Conservation (phyloP, 1,140 invertebrate genomes). For the Philaenus spumarius region DNA sequence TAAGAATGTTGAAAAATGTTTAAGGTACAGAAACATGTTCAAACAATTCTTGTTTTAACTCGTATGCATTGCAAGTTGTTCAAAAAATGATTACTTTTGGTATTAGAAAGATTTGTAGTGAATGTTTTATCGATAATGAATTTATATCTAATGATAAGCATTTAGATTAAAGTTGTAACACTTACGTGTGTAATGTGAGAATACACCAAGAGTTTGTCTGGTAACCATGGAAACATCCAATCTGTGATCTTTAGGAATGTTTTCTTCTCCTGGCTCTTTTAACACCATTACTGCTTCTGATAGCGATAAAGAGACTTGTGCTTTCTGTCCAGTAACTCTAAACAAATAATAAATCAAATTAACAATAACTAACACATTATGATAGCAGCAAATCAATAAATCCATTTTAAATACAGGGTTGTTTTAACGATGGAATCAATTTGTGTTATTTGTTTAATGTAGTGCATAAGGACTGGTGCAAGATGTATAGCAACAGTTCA, state of each 20-base stretch:
- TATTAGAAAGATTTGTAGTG: conserved; percentile 6
- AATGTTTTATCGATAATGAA: neutral
- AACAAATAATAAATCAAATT: conserved; percentile 16
- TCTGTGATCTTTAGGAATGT: conserved; percentile 82
- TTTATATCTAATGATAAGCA: neutral
- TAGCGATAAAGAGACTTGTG: conserved; percentile 61
- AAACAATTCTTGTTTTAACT: too few relatives aligned
- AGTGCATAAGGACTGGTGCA: neutral
- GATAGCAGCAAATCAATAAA: neutral
- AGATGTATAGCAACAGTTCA: neutral
- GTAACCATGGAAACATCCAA: conserved; percentile 83
- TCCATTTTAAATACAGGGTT: neutral
- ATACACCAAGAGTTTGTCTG: conserved; percentile 80
- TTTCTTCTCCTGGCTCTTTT: conserved; percentile 59
- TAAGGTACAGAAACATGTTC: too few relatives aligned
- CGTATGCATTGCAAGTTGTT: too few relatives aligned
- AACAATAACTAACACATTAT: conserved; percentile 6
- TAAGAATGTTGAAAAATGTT: too few relatives aligned
- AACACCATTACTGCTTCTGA: conserved; percentile 63
- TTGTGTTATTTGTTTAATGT: neutral
- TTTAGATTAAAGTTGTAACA: too few relatives aligned
- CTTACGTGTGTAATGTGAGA: conserved; percentile 71
- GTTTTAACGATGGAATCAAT: neutral
- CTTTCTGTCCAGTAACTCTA: conserved; percentile 54
- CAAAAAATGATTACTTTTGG: conserved; percentile 14